Percentiles rank a stretch among this genome's conserved stretches.
Evolutionary conservation across 2,113 vertebrate species (phyloP).

Genomic region (Zosterops hypoxanthus): DNA sequence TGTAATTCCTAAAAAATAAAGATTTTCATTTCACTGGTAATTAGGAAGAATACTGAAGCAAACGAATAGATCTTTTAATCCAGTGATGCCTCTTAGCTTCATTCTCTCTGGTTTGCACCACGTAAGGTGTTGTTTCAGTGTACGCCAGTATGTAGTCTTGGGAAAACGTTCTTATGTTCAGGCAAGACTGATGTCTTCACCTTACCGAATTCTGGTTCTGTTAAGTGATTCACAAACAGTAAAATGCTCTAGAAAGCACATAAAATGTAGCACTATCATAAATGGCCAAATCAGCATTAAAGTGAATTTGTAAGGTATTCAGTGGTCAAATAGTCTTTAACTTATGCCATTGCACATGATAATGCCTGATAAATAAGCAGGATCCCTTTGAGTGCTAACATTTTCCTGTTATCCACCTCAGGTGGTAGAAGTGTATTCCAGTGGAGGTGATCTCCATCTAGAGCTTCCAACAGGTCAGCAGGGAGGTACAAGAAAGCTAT

Average conservation of each 20-base stretch:
- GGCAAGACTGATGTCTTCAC: not conserved
- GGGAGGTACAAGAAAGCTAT: constrained; percentile 90
- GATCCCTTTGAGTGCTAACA: not conserved
- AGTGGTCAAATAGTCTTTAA: not conserved
- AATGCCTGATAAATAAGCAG: not conserved
- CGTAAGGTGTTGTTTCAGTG: not conserved
- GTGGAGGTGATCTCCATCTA: constrained; percentile 95
- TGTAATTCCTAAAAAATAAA: not conserved
- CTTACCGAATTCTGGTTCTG: not conserved
- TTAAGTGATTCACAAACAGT: not conserved
- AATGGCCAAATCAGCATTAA: not conserved
- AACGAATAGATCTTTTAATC: not conserved
- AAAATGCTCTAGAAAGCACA: not conserved
- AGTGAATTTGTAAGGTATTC: not conserved
- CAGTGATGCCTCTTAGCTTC: not conserved
- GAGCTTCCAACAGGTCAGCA: constrained; percentile 98
- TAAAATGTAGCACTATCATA: not conserved
- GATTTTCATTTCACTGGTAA: not conserved
- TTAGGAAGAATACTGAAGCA: not conserved
- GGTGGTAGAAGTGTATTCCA: constrained; percentile 99
- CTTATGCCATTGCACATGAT: not conserved
- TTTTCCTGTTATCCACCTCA: constrained; percentile 42
- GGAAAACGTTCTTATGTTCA: not conserved
- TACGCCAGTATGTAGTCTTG: not conserved
- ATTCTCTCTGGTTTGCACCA: not conserved